Percentiles rank a stretch among this genome's conserved stretches.
Conservation (phyloP, 1,140 invertebrate species). For the Zaprionus tsacasi region DNA sequence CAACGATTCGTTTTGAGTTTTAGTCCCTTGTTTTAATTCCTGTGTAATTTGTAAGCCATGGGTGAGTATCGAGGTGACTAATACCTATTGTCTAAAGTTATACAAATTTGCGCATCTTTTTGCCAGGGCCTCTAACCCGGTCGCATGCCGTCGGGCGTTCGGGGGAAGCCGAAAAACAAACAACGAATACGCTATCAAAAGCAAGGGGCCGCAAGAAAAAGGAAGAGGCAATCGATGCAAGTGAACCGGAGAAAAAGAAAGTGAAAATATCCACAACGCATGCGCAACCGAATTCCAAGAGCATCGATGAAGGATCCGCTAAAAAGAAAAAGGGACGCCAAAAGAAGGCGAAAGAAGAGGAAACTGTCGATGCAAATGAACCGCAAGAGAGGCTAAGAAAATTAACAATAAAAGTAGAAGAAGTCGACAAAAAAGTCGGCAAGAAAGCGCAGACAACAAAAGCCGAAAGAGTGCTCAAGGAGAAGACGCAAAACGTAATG, state of each 20-base stretch:
- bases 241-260: not conserved
- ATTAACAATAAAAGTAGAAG: not conserved
- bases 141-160: not conserved
- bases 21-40: not conserved
- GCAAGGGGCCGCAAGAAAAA: not conserved
- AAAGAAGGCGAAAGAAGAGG: not conserved
- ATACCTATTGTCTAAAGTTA: not conserved
- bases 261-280: not conserved
- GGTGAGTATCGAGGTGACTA: not conserved
- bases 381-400: not conserved
- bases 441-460: not conserved
- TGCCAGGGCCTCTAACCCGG: not conserved
- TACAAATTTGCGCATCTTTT: not conserved
- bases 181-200: not conserved
- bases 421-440: too few species aligned
- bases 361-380: not conserved
- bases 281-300: not conserved
- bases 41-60: not conserved
- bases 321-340: not conserved
- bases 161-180: not conserved
- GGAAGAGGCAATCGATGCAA: not conserved
- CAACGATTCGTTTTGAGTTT: not conserved
- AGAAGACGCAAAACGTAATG: not conserved
- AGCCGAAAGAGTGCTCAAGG: not conserved
- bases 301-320: too few species aligned